These are phyloP conservation scores for Aricia artaxerxes DNA, from an alignment of 2,888 invertebrate genomes.

Conservation along the genomic window DNA sequence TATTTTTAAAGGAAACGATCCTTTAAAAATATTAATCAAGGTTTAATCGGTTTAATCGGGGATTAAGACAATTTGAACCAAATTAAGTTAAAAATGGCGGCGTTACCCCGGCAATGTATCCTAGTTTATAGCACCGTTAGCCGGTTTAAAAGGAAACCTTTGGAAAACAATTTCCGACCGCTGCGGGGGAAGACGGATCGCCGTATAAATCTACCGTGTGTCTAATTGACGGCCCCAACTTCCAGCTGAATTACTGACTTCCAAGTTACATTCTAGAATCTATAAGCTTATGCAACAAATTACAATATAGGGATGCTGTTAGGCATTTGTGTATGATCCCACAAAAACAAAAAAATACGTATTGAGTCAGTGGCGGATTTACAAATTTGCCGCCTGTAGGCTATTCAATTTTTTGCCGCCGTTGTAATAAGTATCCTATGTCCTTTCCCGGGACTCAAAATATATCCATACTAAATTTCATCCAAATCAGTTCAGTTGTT, in stretches of 20 bases:
- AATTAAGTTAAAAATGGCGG: constrained; percentile 16
- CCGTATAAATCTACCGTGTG: constrained; percentile 72
- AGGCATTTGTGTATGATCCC: no score
- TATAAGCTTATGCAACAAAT: background rate
- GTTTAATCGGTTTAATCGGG: background rate
- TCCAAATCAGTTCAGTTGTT: no score
- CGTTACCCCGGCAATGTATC: constrained; percentile 17
- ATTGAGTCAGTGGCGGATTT: no score
- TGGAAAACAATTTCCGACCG: constrained; percentile 65
- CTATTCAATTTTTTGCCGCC: no score
- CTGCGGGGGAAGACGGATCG: constrained; percentile 65
- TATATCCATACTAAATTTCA: no score
- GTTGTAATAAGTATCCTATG: no score
- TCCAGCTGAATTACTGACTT: constrained; percentile 35
- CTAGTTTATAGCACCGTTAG: constrained; percentile 34
- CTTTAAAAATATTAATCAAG: no score
- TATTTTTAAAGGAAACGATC: background rate
- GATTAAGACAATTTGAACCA: background rate
- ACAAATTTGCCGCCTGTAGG: no score
- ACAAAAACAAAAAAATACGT: no score
- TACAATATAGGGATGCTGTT: no score
- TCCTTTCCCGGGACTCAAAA: no score
- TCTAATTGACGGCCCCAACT: constrained; percentile 72
- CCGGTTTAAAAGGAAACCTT: constrained; percentile 48
- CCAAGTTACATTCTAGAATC: background rate